Percentiles rank a stretch among this genome's conserved stretches.
Conservation (phyloP, 1,140 invertebrate genomes). For the Octopus sinensis region DNA sequence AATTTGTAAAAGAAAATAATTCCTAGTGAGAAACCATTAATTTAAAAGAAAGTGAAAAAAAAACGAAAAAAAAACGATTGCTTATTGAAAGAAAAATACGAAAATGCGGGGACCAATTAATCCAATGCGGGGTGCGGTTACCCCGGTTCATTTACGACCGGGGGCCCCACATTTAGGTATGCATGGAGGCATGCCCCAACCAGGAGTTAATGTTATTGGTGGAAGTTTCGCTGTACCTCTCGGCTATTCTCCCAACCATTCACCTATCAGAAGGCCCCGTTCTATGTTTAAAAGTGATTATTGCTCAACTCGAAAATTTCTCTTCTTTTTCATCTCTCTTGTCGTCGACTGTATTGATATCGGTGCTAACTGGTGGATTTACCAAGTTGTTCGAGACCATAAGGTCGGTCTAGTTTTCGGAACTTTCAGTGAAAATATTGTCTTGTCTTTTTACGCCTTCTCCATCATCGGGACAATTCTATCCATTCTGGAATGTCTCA, state of each 20-base stretch:
- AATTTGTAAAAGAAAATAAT: no score
- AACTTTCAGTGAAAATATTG: neutral
- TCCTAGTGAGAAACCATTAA: no score
- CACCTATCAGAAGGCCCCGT: neutral
- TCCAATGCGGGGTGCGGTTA: neutral
- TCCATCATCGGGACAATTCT: neutral
- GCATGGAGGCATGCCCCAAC: neutral
- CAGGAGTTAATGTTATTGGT: neutral
- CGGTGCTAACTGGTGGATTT: neutral
- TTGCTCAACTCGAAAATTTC: neutral
- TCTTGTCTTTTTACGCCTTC: neutral
- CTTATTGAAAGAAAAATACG: neutral
- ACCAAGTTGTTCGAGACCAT: neutral
- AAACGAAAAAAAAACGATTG: no score
- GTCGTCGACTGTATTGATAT: slow-evolving; percentile 2
- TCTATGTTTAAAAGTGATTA: slow-evolving; percentile 7
- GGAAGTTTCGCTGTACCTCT: neutral
- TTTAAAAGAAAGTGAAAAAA: no score
- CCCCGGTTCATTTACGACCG: neutral
- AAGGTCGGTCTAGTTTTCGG: neutral
- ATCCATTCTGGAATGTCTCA: neutral
- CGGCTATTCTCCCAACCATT: neutral
- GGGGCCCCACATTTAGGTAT: neutral
- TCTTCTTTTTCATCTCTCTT: neutral
- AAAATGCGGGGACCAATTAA: neutral